Conservation (phyloP, 2,888 invertebrate genomes). For the Eurytoma californica region DNA sequence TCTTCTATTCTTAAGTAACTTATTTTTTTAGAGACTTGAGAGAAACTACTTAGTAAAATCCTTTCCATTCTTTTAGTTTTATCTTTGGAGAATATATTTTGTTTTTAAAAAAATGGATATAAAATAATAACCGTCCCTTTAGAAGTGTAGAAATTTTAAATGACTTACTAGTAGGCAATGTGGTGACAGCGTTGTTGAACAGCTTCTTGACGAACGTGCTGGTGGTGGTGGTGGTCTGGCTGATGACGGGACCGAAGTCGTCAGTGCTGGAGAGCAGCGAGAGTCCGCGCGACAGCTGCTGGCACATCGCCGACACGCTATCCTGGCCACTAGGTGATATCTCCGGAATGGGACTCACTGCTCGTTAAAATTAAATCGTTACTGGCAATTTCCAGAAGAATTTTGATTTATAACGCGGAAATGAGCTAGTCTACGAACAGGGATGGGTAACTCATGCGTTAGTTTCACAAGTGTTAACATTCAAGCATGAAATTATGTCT, state of each 20-base stretch:
- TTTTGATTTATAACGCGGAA: not conserved
- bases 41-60: too few species aligned
- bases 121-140: too few species aligned
- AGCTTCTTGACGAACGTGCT: slow-evolving; percentile 66
- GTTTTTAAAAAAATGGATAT: too few species aligned
- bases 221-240: slow-evolving; percentile 62
- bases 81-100: too few species aligned
- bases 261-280: slow-evolving; percentile 83
- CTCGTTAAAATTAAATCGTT: slow-evolving; percentile 59
- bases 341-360: slow-evolving; percentile 88
- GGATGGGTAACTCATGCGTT: slow-evolving; percentile 39
- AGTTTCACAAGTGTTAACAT: slow-evolving; percentile 12
- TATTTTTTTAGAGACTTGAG: too few species aligned
- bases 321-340: slow-evolving; percentile 82
- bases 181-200: slow-evolving; percentile 60
- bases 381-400: not conserved
- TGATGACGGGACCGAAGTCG: slow-evolving; percentile 72
- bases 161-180: slow-evolving; percentile 41
- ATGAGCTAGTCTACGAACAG: slow-evolving; percentile 26
- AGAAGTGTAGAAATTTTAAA: not conserved
- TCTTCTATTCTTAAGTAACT: too few species aligned
- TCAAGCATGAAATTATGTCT: slow-evolving; percentile 8
- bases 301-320: slow-evolving; percentile 87
- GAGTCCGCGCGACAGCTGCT: slow-evolving; percentile 85
- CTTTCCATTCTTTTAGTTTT: too few species aligned